Evolutionary conservation across 2,113 vertebrate genomes (phyloP), one percentile per base, ranked within the genome.

Genomic region (Origma solitaria): DNA sequence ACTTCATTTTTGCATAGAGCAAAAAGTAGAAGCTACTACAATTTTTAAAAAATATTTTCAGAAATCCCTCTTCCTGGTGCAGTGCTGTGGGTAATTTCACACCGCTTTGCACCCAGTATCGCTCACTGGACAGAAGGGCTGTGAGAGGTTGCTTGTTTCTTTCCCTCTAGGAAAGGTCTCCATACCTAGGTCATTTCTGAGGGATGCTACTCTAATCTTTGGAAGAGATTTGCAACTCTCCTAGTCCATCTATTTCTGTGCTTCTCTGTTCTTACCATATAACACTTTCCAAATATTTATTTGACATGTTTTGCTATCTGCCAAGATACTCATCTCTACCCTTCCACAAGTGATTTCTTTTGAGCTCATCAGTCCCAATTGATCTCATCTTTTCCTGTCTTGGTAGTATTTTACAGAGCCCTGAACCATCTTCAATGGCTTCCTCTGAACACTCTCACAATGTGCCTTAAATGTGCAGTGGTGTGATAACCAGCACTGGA

Each of bases 1-100:
- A 85, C 89, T 97, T 97, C 5, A 77, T 21, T 87, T 96, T 79
- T 95, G 61, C 51, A 8, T 2, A 86, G 80, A 94, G 84, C 47
- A 88, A 53, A 86, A 82, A 66, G 38, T n/a, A 79, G 40, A 69
- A 84, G 42, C 13, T 87, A 62, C 6, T 93, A 69, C 40, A 22
- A 15, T 68, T 12, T 27, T 31, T 42, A 42, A 15, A 82, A 4
- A 82, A 4, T 38, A 4, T 91, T 96, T 92, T 91, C 75, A 60
- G 56, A 88, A 91, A 78, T 23, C 40, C 33, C 7, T 88, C 38
- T 57, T 83, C 21, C 50, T 94, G 47, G 50, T 60, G 47, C 54
- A 66, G 4, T 49, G 14, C 20, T 80, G 38, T 45, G 4, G 6
- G 38, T 49, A 28, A 45, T 76, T 87, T 76, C 31, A 7, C 20